These are phyloP conservation scores for Chrosomus eos DNA, from an alignment of 2,797 vertebrate genomes.

Conservation along the genomic window DNA sequence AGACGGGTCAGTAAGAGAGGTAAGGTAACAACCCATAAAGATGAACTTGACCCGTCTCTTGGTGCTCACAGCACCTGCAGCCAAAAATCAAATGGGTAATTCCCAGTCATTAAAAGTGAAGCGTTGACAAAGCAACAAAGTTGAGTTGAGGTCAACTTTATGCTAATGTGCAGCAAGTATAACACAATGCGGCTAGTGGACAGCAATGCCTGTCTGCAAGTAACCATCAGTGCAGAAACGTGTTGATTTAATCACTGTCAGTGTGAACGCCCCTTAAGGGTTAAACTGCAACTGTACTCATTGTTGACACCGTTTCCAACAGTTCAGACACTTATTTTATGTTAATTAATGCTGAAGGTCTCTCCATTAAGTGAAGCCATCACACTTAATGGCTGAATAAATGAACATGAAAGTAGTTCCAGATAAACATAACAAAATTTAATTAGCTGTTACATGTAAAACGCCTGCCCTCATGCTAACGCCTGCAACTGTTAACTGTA, in stretches of 20 bases:
- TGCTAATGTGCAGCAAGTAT: neutral
- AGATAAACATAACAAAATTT: neutral
- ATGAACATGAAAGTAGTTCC: neutral
- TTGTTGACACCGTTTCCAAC: neutral
- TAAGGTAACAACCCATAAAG: conserved; percentile 2
- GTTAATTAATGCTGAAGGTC: neutral
- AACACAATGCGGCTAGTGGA: neutral
- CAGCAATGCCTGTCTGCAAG: neutral
- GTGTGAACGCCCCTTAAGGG: neutral
- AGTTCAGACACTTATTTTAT: neutral
- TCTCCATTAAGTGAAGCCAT: neutral
- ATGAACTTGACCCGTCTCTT: neutral
- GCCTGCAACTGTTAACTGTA: neutral
- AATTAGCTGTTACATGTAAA: neutral
- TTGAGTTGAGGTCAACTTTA: conserved; percentile 15
- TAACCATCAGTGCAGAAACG: neutral
- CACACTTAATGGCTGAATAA: neutral
- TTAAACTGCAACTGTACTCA: neutral
- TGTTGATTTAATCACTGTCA: conserved; percentile 6
- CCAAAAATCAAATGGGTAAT: neutral
- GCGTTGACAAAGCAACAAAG: neutral
- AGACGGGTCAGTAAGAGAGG: conserved; percentile 5
- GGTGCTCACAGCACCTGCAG: neutral
- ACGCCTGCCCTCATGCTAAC: neutral
- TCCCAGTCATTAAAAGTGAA: neutral